Base-by-base conservation (phyloP, 2,113 vertebrate species). In the Narcine bancroftii region DNA sequence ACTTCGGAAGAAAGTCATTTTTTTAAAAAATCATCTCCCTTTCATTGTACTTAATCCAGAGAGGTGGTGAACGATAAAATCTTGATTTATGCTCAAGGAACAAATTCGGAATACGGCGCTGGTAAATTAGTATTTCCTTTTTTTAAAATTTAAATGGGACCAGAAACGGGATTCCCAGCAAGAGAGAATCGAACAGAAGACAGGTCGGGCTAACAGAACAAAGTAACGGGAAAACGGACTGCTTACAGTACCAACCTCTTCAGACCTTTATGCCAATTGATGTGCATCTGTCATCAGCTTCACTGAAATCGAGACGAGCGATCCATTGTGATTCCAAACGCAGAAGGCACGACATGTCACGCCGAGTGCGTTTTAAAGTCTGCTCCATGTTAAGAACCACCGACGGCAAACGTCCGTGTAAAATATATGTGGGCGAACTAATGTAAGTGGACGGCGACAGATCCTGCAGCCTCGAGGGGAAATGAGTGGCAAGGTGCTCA, bases 71-170 rank as follows among this genome's bases (percentile, higher is more conserved):
- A 66, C 79, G 93, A 94, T 33, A 92, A 92, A 93, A 93, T 92
- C 93, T 93, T 92, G 93, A 93, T 92, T 92, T 93, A 93, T 92
- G 83, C 50, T 94, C 93, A 93, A 93, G 92, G 77, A 93, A 94
- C 89, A 92, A 42, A 33, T 93, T 94, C 94, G 93, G 93, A 95
- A 85, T 92, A 93, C 94, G 94, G 93, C 93, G 93, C 92, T 93
- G 92, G 75, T 93, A 92, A n/a, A 93, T 93, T 92, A 89, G 92
- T 92, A 93, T 91, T 93, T 93, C 79, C 73, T 93, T 92, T 93
- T 93, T 92, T 93, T 92, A 92, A 93, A 93, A 92, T 89, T 93
- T 92, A 93, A 93, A 93, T 93, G 19, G 77, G 93, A 93, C 63
- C 93, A 92, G 85, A 92, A 81, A 50, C 45, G 45, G 21, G 45